Conservation (phyloP, 2,888 invertebrate species). For the Thymelicus sylvestris region DNA sequence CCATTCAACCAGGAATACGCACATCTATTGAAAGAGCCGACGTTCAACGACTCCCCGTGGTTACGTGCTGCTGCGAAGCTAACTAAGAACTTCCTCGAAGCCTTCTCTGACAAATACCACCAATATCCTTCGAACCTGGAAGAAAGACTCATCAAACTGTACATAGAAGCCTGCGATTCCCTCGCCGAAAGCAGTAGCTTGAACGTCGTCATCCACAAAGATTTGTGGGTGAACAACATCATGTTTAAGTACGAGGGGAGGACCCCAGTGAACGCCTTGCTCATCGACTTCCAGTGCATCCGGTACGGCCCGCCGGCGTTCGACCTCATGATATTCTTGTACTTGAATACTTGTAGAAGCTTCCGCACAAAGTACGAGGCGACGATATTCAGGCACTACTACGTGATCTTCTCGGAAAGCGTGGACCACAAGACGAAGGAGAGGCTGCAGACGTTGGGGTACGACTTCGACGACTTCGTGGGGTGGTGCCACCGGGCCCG, state of each 20-base stretch:
- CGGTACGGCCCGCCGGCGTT: slow-evolving; percentile 71
- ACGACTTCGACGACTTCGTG: slow-evolving; percentile 37
- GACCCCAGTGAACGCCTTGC: slow-evolving; percentile 56
- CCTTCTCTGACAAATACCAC: slow-evolving; percentile 56
- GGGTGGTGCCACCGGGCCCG: slow-evolving; percentile 39
- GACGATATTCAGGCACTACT: slow-evolving; percentile 58
- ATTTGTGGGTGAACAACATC: slow-evolving; percentile 73
- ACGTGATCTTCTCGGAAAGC: slow-evolving; percentile 51
- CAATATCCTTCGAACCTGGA: slow-evolving; percentile 52
- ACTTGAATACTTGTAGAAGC: slow-evolving; percentile 57
- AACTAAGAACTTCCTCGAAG: slow-evolving; percentile 55
- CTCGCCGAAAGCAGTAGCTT: slow-evolving; percentile 57
- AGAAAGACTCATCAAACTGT: slow-evolving; percentile 49
- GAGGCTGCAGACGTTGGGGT: slow-evolving; percentile 46
- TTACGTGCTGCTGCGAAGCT: slow-evolving; percentile 62
- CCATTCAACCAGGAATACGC: slow-evolving; percentile 53
- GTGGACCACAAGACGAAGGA: slow-evolving; percentile 52
- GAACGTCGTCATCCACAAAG: slow-evolving; percentile 69
- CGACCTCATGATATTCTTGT: slow-evolving; percentile 63
- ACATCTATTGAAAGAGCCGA: slow-evolving; percentile 55
- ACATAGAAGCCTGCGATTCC: slow-evolving; percentile 57
- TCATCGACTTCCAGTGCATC: slow-evolving; percentile 70
- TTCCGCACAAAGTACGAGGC: slow-evolving; percentile 60
- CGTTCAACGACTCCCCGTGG: slow-evolving; percentile 61
- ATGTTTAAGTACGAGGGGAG: slow-evolving; percentile 64